Evolutionary conservation across 1,140 invertebrate species (phyloP), one percentile per base, ranked within the genome.

Genomic region (Diprion similis): DNA sequence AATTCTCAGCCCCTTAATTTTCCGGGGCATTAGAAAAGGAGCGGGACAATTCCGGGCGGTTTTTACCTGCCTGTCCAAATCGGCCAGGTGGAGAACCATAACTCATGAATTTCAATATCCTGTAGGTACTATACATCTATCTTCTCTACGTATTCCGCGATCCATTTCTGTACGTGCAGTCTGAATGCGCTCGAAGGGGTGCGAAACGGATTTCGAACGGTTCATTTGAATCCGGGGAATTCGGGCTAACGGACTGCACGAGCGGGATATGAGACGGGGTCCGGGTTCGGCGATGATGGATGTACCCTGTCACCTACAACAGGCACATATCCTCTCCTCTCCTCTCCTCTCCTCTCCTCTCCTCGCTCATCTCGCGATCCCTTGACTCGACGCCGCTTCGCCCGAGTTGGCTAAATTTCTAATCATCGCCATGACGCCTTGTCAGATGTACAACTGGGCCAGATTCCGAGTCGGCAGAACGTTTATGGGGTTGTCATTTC

Each of bases 41-140:
- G 24, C 1, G 1, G 24, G 24, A 37, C 24, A 37, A 37, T 37
- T 37, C 24, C 24, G 24, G 24, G 24, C 24, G 24, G 24, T 37
- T 37, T 37, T 37, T 37, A 37, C 24, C 6, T 6, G 24, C 24
- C 24, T 37, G 24, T 3, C 24, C 24, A 6, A 37, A 37, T 37
- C 24, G 24, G 24, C 24, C 24, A 37, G 24, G 24, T 4, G 24
- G 24, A 37, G 51, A 59, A 59, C n/a, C 51, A 59, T 59, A 59
- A 59, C 51, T 59, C 51, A 59, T 59, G 51, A 59, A 59, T 59
- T 59, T 59, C 51, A 59, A 59, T 59, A 59, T 59, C 51, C 51
- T 59, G n/a, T 13, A n/a, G n/a, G n/a, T n/a, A 59, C 51, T 17
- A 15, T 59, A 15, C 51, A 17, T 59, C 11, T 15, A 59, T 15